Base-by-base conservation (phyloP, 2,797 vertebrate genomes). In the Pipistrellus nathusii region DNA sequence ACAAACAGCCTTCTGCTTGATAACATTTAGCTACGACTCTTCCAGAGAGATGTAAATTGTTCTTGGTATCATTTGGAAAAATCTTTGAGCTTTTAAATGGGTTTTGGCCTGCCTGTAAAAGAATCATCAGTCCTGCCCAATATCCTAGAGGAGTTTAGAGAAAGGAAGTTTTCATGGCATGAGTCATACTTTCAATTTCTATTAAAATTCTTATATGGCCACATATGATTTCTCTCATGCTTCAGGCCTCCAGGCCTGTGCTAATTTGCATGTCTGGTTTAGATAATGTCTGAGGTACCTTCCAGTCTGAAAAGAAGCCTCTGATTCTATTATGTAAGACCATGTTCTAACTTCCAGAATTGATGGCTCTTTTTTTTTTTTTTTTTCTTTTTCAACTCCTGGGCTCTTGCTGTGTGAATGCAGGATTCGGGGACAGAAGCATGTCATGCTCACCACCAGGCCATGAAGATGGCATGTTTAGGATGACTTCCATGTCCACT, bases 221-320 rank as follows among this genome's bases (percentile, higher is more conserved):
- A 93, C 95, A 94, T 92, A 78, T 95, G 92, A 92, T 95, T 90
- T 95, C 95, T 96, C 77, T 91, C 83, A 73, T 84, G 87, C 88
- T 64, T 82, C 81, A 66, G 90, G 81, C 90, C 92, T 93, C 73
- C 68, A 62, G 85, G 89, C 90, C 72, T 80, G 53, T 92, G 90
- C 84, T 97, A 91, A 97, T 97, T 97, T 97, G 88, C 95, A 95
- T 96, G 96, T 96, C 96, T 97, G 96, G 94, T 92, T 97, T 96
- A 96, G 96, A 96, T 96, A 95, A 92, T 94, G 96, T 96, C 95
- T 96, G 85, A 90, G 64, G 86, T 88, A 82, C 69, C 80, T 91
- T 95, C 66, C 73, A 95, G 92, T 59, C 92, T 94, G 76, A 93
- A 92, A 95, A 80, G 73, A 85, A 91, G 88, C 80, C 83, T 95